These are phyloP conservation scores for Acronicta alni DNA, from an alignment of 2,888 invertebrate genomes.

Conservation along the genomic window DNA sequence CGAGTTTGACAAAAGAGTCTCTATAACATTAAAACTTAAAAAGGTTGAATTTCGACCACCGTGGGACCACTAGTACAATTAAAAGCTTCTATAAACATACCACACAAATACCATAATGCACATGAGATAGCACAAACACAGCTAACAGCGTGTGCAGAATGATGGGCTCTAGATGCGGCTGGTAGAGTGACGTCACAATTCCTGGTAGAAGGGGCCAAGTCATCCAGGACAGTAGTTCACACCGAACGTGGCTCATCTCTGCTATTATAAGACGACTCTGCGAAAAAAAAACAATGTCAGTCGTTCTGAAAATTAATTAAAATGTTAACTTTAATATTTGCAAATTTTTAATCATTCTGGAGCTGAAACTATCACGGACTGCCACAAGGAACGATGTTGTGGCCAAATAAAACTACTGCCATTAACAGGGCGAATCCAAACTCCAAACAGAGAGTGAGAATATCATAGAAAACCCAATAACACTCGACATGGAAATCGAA, in stretches of 20 bases:
- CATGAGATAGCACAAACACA: slow-evolving; percentile 93
- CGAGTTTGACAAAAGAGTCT: too few species aligned
- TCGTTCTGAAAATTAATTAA: too few species aligned
- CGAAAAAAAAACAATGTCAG: slow-evolving; percentile 33
- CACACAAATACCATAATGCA: slow-evolving; percentile 98
- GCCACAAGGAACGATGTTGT: slow-evolving; percentile 11
- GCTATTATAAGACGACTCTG: slow-evolving; percentile 98
- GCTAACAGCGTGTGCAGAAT: slow-evolving; percentile 92
- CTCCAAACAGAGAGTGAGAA: too few species aligned
- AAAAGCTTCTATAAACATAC: slow-evolving; percentile 89
- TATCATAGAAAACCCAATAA: too few species aligned
- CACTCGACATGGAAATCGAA: too few species aligned
- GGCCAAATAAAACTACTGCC: too few species aligned
- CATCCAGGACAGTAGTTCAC: slow-evolving; percentile 95
- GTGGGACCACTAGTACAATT: too few species aligned
- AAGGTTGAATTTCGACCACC: too few species aligned
- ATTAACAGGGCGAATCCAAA: too few species aligned
- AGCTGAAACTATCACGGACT: not conserved
- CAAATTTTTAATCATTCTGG: not conserved
- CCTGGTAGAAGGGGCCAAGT: slow-evolving; percentile 91
- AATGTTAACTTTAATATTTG: not conserved
- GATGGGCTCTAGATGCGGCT: slow-evolving; percentile 90
- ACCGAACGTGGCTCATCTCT: slow-evolving; percentile 98
- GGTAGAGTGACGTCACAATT: slow-evolving; percentile 83
- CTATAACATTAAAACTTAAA: too few species aligned